Base-by-base conservation (phyloP, 2,113 vertebrate genomes). In the Coptodon bakossiorum region DNA sequence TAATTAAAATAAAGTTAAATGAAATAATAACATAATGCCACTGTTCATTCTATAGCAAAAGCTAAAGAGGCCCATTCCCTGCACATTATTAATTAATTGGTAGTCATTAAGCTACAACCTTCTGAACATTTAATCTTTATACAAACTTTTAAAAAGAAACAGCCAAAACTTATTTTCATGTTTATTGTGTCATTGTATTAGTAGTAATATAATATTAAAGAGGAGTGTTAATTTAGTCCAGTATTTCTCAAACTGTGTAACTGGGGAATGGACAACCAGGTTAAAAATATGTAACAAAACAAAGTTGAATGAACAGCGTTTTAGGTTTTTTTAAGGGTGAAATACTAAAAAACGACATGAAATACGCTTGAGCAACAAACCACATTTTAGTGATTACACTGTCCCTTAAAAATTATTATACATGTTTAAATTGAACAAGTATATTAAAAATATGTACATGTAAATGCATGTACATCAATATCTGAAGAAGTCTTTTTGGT, bases 81-180 rank as follows among this genome's bases (percentile, higher is more conserved):
- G 27, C 0, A 19, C 50, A 34, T 63, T 63, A 63, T 34, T 63
- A 36, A 14, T 73, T 19, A 76, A 48, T 31, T 50, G 27, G 43
- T 24, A 11, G 22, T 45, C 40, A 48, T 48, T 45, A 45, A 73
- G 68, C 22, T 27, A 45, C 63, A 68, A 68, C n/a, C 19, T 73
- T 73, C 38, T 45, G 40, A 73, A 73, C n/a, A 29, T 73, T 73
- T 73, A 5, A 45, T 27, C 40, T 73, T 17, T 29, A 43, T 17
- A 27, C 24, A 73, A 66, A 66, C 19, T 34, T 29, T 0, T 0
- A 2, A n/a, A 36, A 53, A 66, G 13, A 40, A 9, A 0, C 9
- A 63, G 40, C 38, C 22, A 73, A 45, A 45, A 45, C 22, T 3
- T 45, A 73, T 45, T 73, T 73, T 10, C 5, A 73, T 45, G 22